Base-by-base conservation (phyloP, 2,113 vertebrate genomes). In the Odocoileus virginianus region DNA sequence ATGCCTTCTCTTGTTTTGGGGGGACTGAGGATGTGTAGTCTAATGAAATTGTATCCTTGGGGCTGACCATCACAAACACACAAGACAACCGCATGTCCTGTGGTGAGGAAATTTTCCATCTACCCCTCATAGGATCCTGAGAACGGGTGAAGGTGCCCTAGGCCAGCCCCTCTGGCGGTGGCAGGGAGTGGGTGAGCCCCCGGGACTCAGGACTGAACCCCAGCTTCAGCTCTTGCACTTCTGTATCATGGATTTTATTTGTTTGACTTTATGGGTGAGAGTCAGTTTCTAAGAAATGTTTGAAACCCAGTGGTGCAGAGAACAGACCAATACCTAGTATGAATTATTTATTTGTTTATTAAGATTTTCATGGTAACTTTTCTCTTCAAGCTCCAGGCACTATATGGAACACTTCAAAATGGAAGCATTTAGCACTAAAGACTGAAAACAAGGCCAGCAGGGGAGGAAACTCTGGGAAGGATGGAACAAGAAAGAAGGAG, bases 311-410 rank as follows among this genome's bases (percentile, higher is more conserved):
- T 82, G 54, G 76, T 95, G 78, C 86, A 88, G 86, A 96, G 86
- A 97, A n/a, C 14, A 87, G 71, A 57, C 76, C 78, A 9, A 1
- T 61, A 57, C 89, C 93, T 57, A 7, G 47, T 58, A 85, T 96
- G 95, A 93, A 96, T 96, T 95, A 95, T 94, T 94, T 97, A 91
- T 79, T 91, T 87, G n/a, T 91, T 95, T 97, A 91, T 91, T 96
- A 96, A 93, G 60, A 84, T 97, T 93, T 97, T 86, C 79, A 47
- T 2, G 3, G 60, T 27, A 61, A 47, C 82, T 91, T 89, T 85
- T 60, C 87, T 89, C 60, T 83, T 25, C 45, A 33, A 83, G 82
- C 67, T 86, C 47, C 16, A n/a, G 64, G 40, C 45, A 33, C 64
- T n/a, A 0, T 33, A 15, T 55, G 28, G 57, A 84, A 43, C 60